Percentiles rank a stretch among this genome's conserved stretches.
phyloP scores from a whole-genome alignment of 2,888 invertebrate genomes.

The Caenorhabditis sp. region DNA sequence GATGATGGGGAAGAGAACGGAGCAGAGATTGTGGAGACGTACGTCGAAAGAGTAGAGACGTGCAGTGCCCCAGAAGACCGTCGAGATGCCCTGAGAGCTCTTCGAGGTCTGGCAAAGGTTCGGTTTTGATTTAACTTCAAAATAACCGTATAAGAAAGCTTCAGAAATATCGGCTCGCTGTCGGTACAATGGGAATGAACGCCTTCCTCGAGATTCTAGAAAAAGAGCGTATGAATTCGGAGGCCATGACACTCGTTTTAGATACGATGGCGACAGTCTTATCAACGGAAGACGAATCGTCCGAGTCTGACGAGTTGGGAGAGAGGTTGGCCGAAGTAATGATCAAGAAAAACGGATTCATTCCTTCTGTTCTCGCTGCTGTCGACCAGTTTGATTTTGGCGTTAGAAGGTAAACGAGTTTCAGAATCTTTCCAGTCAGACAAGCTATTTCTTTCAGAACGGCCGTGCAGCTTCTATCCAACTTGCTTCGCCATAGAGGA shows the following conservation, averaged over 20 bases:
- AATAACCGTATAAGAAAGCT: too few relatives aligned
- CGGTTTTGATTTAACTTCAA: too few relatives aligned
- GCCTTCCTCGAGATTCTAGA: constrained; percentile 86
- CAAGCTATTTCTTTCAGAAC: too few relatives aligned
- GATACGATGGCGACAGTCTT: constrained; percentile 91
- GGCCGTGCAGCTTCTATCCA: constrained; percentile 84
- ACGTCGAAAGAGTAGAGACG: constrained; percentile 92
- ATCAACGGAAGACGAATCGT: constrained; percentile 82
- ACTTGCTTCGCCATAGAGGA: constrained; percentile 87
- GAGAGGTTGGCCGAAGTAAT: constrained; percentile 81
- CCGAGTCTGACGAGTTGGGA: constrained; percentile 80
- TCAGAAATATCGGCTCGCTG: constrained; percentile 93
- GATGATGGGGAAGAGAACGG: constrained; percentile 68
- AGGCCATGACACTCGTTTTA: constrained; percentile 91
- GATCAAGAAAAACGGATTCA: constrained; percentile 69
- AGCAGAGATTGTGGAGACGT: constrained; percentile 85
- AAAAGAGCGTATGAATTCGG: constrained; percentile 90
- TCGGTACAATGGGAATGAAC: constrained; percentile 92
- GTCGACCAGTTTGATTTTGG: constrained; percentile 73
- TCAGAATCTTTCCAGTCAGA: too few relatives aligned
- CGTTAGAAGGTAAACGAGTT: constrained; percentile 72
- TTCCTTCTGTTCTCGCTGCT: constrained; percentile 68
- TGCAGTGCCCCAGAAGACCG: constrained; percentile 95
- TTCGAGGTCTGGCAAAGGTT: constrained; percentile 85
- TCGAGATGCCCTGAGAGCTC: constrained; percentile 94